A percentile compares a stretch with the other conserved stretches of the same genome.
phyloP scores from a whole-genome alignment of 1,140 invertebrate species.

The Dolichoris vasculosae region DNA sequence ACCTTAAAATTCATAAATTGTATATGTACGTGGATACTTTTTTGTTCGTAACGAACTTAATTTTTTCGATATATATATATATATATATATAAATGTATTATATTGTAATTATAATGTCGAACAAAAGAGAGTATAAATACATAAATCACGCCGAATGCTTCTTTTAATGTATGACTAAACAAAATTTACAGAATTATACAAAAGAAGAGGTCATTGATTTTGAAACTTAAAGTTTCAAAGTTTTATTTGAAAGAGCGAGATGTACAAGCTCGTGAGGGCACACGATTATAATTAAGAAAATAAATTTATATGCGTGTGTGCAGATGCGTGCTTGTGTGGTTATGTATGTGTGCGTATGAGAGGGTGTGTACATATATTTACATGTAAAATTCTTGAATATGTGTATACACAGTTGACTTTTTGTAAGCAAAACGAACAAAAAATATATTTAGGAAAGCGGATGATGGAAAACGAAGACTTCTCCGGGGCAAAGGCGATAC shows the following conservation, averaged over 20 bases:
- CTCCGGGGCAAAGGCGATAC: conserved; percentile 51
- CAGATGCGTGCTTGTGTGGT: not conserved
- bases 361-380: not conserved
- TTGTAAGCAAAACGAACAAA: conserved; percentile 24
- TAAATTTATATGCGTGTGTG: conserved; percentile 33
- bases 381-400: not conserved
- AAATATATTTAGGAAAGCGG: not conserved
- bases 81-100: conserved; percentile 36
- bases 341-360: conserved; percentile 9
- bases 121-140: conserved; percentile 7
- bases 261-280: conserved; percentile 22
- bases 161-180: not conserved
- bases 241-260: conserved; percentile 32
- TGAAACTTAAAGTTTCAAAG: conserved; percentile 48
- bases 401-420: conserved; percentile 2
- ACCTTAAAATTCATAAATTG: conserved; percentile 11
- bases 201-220: conserved; percentile 43
- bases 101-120: conserved; percentile 50
- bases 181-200: conserved; percentile 1
- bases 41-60: conserved; percentile 5
- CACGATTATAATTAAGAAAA: conserved; percentile 38
- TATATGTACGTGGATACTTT: conserved; percentile 44
- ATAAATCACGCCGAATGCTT: conserved; percentile 8
- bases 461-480: conserved; percentile 42
- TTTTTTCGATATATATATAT: not conserved